These are phyloP conservation scores for Ceriagrion tenellum DNA, from an alignment of 2,888 invertebrate genomes.

Conservation along the genomic window DNA sequence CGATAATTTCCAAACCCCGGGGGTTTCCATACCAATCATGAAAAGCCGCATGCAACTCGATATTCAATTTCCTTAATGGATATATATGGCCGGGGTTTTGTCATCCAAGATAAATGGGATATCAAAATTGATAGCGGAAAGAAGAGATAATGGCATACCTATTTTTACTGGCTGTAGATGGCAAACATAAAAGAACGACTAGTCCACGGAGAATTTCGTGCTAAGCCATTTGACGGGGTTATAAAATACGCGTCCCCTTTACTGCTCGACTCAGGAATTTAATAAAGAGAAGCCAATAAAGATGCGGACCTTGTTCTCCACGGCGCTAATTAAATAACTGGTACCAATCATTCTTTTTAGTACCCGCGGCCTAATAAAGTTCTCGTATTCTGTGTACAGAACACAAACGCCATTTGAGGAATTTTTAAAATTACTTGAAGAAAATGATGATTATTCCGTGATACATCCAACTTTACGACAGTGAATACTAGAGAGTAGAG, in stretches of 20 bases:
- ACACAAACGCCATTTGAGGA: no score
- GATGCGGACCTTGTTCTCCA: background rate
- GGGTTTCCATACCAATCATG: background rate
- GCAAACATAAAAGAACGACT: background rate
- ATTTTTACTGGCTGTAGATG: background rate
- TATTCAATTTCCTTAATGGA: background rate
- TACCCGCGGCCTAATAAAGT: background rate
- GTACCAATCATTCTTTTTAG: background rate
- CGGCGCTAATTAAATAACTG: background rate
- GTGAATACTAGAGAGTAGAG: no score
- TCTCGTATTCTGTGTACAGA: no score
- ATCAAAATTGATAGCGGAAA: background rate
- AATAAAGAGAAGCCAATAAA: background rate
- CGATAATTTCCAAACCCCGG: background rate
- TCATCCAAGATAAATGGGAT: background rate
- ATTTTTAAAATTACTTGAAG: no score
- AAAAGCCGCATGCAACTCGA: background rate
- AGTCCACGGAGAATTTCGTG: background rate
- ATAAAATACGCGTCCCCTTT: background rate
- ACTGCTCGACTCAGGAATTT: background rate
- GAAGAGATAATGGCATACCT: background rate
- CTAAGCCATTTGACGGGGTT: background rate
- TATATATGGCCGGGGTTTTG: background rate
- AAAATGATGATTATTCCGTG: no score
- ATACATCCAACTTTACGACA: no score